Conservation (phyloP, 2,888 invertebrate genomes). For the Scaptomyza flava region DNA sequence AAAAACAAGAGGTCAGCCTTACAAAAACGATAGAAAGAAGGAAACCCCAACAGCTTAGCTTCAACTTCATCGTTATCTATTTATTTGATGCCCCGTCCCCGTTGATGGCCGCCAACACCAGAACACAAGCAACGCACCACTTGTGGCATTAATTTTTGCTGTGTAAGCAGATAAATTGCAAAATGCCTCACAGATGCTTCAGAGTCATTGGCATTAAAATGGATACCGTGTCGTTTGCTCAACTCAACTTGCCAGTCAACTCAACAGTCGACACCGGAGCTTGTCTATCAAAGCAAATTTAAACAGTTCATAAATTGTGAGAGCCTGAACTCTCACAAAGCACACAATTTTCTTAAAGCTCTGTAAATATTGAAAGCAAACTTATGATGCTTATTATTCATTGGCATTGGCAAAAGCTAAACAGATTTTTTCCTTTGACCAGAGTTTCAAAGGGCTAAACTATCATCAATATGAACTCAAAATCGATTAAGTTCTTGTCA, state of each 20-base stretch:
- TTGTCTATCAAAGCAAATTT: slow-evolving; percentile 37
- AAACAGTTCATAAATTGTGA: slow-evolving; percentile 31
- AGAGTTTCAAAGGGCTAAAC: not conserved
- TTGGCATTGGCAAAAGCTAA: not conserved
- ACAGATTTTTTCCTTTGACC: not conserved
- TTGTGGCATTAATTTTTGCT: slow-evolving; percentile 77
- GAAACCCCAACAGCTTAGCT: slow-evolving; percentile 29
- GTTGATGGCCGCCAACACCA: not conserved
- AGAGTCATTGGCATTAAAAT: slow-evolving; percentile 73
- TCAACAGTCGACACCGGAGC: slow-evolving; percentile 14
- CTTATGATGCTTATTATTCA: slow-evolving; percentile 1
- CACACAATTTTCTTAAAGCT: not conserved
- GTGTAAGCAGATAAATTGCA: slow-evolving; percentile 77
- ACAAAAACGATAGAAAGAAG: not conserved
- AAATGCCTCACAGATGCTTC: slow-evolving; percentile 63
- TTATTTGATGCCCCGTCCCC: slow-evolving; percentile 3
- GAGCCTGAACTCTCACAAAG: not conserved
- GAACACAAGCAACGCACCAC: slow-evolving; percentile 29
- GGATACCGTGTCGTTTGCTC: slow-evolving; percentile 56
- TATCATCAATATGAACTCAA: not conserved
- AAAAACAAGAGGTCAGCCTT: not conserved
- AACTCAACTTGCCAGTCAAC: slow-evolving; percentile 31
- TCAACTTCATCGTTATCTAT: not conserved
- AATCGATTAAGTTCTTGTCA: not conserved
- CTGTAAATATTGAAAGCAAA: slow-evolving; percentile 6